Evolutionary conservation across 2,888 invertebrate species (phyloP).

Genomic region (Chloromyia formosa): DNA sequence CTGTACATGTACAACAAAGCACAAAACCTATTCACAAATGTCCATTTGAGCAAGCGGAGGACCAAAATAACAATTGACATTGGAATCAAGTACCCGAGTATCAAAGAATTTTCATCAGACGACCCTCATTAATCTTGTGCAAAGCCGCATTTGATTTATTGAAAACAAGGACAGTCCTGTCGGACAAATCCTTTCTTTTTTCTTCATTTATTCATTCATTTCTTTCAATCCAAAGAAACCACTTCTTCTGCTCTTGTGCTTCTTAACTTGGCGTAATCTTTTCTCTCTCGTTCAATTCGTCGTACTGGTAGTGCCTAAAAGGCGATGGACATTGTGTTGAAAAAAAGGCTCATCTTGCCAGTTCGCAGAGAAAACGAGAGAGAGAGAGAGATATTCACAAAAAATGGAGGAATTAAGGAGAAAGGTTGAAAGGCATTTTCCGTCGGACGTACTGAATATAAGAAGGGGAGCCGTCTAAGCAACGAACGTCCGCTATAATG

Average conservation of each 20-base stretch:
- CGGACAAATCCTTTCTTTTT: constrained; percentile 40
- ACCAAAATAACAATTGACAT: constrained; percentile 32
- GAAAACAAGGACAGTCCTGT: constrained; percentile 41
- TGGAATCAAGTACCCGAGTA: constrained; percentile 2
- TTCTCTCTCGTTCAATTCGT: constrained; percentile 26
- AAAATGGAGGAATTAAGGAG: too few relatives aligned
- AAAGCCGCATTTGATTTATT: constrained; percentile 43
- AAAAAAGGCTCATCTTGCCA: not conserved
- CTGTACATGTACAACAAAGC: too few relatives aligned
- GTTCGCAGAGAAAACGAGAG: not conserved
- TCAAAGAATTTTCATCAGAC: constrained; percentile 35
- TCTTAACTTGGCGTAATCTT: constrained; percentile 37
- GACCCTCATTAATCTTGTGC: constrained; percentile 43
- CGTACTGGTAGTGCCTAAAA: not conserved
- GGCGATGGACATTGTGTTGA: constrained; percentile 4
- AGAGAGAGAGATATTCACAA: too few relatives aligned
- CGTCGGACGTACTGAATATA: too few relatives aligned
- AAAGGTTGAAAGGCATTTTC: too few relatives aligned
- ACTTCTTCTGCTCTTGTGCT: constrained; percentile 31
- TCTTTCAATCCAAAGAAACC: constrained; percentile 22
- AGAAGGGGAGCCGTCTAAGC: not conserved
- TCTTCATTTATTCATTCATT: not conserved
- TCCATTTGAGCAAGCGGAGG: too few relatives aligned
- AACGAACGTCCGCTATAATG: constrained; percentile 15
- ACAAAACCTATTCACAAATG: too few relatives aligned